These are phyloP conservation scores for Epinephelus cyanopodus DNA, from an alignment of 2,113 vertebrate species.

Conservation along the genomic window DNA sequence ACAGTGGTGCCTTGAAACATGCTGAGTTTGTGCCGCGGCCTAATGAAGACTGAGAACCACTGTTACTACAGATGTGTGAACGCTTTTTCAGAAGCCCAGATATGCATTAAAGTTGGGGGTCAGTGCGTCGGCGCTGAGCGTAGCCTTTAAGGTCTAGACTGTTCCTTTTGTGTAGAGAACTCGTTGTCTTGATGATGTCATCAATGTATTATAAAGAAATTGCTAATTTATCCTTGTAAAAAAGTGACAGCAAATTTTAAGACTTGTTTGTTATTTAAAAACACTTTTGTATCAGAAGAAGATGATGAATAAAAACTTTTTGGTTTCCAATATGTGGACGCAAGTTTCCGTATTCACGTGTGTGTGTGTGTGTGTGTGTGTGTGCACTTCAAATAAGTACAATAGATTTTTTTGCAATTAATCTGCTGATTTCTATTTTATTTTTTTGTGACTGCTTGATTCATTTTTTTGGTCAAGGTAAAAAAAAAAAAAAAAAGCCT, in stretches of 20 bases:
- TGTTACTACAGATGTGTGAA: slow-evolving; percentile 47
- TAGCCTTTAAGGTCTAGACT: slow-evolving; percentile 67
- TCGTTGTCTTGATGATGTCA: slow-evolving; percentile 67
- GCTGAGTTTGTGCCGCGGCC: slow-evolving; percentile 8
- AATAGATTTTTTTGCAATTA: background rate
- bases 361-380: background rate
- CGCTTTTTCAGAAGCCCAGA: slow-evolving; percentile 43
- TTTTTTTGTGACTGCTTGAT: background rate
- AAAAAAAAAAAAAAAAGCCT: background rate
- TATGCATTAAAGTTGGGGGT: slow-evolving; percentile 33
- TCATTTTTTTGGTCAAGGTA: background rate
- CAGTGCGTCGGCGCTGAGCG: slow-evolving; percentile 46
- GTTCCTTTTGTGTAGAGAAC: slow-evolving; percentile 65
- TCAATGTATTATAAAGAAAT: slow-evolving; percentile 79
- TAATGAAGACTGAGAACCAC: slow-evolving; percentile 55
- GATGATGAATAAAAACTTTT: slow-evolving; percentile 82
- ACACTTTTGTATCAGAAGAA: slow-evolving; percentile 86
- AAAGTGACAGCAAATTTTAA: slow-evolving; percentile 56
- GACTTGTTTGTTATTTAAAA: slow-evolving; percentile 85
- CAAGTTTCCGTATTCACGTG: background rate
- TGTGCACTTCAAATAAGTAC: background rate
- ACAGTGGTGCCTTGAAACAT: slow-evolving; percentile 44
- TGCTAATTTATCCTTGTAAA: slow-evolving; percentile 89
- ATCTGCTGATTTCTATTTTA: too few species aligned
- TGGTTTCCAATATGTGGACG: slow-evolving; percentile 57